Conservation (phyloP, 2,113 vertebrate species). For the Steatornis caripensis region DNA sequence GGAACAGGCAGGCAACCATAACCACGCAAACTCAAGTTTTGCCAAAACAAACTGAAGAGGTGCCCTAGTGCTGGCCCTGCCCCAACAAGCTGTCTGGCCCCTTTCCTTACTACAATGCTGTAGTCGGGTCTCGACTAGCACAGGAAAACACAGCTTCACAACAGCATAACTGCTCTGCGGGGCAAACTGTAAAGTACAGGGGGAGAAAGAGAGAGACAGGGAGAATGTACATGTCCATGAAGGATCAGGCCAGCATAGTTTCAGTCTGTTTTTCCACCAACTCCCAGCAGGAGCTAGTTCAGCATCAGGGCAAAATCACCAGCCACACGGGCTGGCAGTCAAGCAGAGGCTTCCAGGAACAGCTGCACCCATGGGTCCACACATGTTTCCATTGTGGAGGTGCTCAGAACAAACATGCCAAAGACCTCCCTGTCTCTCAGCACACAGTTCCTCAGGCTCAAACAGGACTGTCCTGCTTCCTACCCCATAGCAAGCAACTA, state of each 20-base stretch:
- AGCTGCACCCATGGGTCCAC: neutral
- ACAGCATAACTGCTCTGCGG: neutral
- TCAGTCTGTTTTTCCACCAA: neutral
- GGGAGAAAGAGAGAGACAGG: neutral
- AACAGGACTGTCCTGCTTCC: neutral
- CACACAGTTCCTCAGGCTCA: neutral
- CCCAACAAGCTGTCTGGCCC: constrained; percentile 49
- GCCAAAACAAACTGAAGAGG: constrained; percentile 56
- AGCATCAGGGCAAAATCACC: neutral
- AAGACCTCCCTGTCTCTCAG: neutral
- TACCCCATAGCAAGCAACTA: neutral
- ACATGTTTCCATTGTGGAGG: neutral
- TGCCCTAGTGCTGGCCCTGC: constrained; percentile 22
- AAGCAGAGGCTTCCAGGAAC: neutral
- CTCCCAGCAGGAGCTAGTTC: neutral
- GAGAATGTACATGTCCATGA: neutral
- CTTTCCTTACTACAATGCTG: constrained; percentile 13
- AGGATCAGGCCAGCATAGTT: neutral
- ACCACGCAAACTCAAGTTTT: neutral
- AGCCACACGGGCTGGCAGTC: neutral
- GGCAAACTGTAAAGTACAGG: neutral
- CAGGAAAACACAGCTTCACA: neutral
- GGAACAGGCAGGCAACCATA: constrained; percentile 13
- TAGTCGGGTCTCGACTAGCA: constrained; percentile 23
- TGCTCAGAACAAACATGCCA: neutral